These are phyloP conservation scores for Sphyrna mokarran DNA, from an alignment of 2,113 vertebrate genomes.

Conservation along the genomic window DNA sequence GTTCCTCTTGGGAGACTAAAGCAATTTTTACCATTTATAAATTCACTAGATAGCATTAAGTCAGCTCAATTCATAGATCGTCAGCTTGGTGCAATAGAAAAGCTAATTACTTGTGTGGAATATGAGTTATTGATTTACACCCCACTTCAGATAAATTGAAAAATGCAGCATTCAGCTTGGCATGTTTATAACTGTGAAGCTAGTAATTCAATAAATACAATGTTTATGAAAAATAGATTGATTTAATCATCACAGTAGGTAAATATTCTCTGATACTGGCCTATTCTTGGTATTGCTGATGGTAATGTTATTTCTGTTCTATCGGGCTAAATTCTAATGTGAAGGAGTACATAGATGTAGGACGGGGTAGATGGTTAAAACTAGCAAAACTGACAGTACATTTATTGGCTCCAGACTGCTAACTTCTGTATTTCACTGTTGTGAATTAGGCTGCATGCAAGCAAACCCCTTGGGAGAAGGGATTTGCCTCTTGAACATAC, in stretches of 20 bases:
- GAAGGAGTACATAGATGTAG: neutral
- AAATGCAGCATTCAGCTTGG: neutral
- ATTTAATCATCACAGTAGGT: neutral
- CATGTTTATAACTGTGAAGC: neutral
- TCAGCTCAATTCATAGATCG: neutral
- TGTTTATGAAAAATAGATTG: neutral
- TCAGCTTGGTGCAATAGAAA: neutral
- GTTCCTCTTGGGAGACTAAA: neutral
- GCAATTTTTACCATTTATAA: neutral
- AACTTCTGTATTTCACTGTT: neutral
- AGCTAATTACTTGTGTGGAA: neutral
- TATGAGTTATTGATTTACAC: slow-evolving; percentile 30
- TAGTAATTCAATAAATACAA: neutral
- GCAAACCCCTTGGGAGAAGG: neutral
- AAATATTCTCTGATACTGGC: neutral
- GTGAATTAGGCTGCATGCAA: neutral
- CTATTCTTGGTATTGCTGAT: neutral
- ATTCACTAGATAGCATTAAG: slow-evolving; percentile 7
- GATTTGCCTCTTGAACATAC: neutral
- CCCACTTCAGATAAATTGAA: slow-evolving; percentile 12
- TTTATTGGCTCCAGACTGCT: neutral
- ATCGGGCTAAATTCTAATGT: neutral
- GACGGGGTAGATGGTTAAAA: neutral
- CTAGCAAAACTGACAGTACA: neutral
- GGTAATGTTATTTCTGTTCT: neutral